Evolutionary conservation across 2,888 invertebrate genomes (phyloP).

Genomic region (Trissolcus japonicus): DNA sequence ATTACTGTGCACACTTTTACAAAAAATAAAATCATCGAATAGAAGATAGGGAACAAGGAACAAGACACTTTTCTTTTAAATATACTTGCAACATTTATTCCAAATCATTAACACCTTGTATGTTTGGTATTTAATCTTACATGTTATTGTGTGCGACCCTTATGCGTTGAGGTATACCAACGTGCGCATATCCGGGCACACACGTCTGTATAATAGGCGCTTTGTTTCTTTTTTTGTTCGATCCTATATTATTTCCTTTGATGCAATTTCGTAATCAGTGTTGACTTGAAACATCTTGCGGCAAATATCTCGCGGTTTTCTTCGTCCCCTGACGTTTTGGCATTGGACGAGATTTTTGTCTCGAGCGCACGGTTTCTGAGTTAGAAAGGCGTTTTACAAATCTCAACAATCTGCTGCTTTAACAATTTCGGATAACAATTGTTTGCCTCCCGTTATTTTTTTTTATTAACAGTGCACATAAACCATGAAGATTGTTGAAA

Average conservation of each 20-base stretch:
- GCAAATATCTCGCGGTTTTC: slow-evolving; percentile 53
- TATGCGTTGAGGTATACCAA: slow-evolving; percentile 42
- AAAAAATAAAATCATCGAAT: too few relatives aligned
- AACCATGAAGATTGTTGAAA: slow-evolving; percentile 9
- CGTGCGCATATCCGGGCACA: slow-evolving; percentile 34
- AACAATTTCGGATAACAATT: slow-evolving; percentile 37
- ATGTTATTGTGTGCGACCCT: slow-evolving; percentile 52
- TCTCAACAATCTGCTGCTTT: slow-evolving; percentile 28
- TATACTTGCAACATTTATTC: slow-evolving; percentile 73
- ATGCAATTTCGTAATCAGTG: slow-evolving; percentile 60
- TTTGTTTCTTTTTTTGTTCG: slow-evolving; percentile 49
- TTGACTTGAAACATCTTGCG: slow-evolving; percentile 60
- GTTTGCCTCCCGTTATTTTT: slow-evolving; percentile 4
- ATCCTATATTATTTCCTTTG: slow-evolving; percentile 55
- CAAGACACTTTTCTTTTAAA: slow-evolving; percentile 59
- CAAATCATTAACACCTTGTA: slow-evolving; percentile 68
- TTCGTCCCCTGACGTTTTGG: background rate
- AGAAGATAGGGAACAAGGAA: background rate
- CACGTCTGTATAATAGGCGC: slow-evolving; percentile 52
- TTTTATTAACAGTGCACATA: background rate
- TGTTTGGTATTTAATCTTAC: slow-evolving; percentile 54
- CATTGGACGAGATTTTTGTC: slow-evolving; percentile 30
- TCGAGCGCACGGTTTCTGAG: slow-evolving; percentile 33
- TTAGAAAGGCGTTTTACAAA: slow-evolving; percentile 30
- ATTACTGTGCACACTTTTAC: too few relatives aligned